A percentile compares a stretch with the other conserved stretches of the same genome.
Conservation (phyloP, 2,797 vertebrate species). For the Sciurus vulgaris region DNA sequence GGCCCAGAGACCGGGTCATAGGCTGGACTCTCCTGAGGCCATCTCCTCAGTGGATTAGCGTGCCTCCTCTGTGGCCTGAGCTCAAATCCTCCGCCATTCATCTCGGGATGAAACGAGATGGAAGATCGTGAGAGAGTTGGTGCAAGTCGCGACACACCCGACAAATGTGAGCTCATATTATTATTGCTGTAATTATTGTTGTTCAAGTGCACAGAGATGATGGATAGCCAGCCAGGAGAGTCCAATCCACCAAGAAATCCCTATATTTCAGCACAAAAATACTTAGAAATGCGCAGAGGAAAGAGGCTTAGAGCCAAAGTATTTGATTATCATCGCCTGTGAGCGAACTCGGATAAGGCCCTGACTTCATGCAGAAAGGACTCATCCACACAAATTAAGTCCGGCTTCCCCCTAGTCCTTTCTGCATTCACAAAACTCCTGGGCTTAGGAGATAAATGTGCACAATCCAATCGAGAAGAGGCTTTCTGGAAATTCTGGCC, state of each 20-base stretch:
- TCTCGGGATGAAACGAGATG: neutral
- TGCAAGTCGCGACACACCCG: accelerated
- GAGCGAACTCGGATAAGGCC: conserved; percentile 69
- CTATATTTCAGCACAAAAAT: neutral
- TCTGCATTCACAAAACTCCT: conserved; percentile 69
- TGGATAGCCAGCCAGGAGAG: accelerated
- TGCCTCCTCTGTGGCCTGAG: accelerated
- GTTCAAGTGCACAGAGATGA: neutral
- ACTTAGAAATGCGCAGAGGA: neutral
- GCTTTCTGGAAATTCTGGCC: conserved; percentile 77
- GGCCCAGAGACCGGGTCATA: neutral
- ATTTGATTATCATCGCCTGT: neutral
- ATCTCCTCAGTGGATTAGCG: neutral
- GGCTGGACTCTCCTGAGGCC: accelerated
- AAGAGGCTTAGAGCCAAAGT: conserved; percentile 6
- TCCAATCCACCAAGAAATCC: neutral
- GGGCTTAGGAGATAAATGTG: conserved; percentile 81
- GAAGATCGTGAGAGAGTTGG: accelerated
- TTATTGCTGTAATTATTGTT: neutral
- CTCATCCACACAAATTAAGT: conserved; percentile 75
- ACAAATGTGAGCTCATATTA: accelerated
- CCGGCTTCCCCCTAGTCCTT: conserved; percentile 64
- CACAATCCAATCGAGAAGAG: conserved; percentile 76
- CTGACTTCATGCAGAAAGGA: conserved; percentile 39
- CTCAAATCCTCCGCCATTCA: accelerated